Conservation (phyloP, 1,140 invertebrate species). For the Drosophila rufa region DNA sequence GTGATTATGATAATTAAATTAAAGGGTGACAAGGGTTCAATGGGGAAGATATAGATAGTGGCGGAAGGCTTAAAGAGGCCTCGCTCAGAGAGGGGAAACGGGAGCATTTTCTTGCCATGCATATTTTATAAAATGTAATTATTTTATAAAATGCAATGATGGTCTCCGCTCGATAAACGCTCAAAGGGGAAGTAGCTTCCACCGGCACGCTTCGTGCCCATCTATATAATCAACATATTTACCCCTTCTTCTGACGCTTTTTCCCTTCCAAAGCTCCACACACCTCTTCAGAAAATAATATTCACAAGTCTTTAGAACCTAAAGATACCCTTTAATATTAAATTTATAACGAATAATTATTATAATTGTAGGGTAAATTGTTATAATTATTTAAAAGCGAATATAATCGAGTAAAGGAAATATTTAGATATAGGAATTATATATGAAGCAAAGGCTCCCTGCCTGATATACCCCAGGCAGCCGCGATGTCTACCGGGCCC, state of each 20-base stretch:
- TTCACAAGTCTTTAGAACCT: not conserved
- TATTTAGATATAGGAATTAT: no score
- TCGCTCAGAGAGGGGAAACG: not conserved
- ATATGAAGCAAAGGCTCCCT: not conserved
- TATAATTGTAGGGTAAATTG: no score
- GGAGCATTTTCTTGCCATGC: conserved; percentile 3
- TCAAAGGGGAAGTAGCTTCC: conserved; percentile 24
- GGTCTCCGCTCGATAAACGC: conserved; percentile 14
- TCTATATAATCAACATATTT: not conserved
- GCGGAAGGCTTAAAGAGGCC: not conserved
- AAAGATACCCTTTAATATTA: not conserved
- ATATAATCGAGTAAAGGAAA: no score
- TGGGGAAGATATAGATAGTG: not conserved
- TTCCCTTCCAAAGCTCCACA: not conserved
- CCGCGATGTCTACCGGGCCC: conserved; percentile 5
- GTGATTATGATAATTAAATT: conserved; percentile 3
- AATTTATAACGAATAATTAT: not conserved
- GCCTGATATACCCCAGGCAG: conserved; percentile 1
- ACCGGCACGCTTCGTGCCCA: conserved; percentile 36
- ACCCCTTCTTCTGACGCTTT: conserved; percentile 13
- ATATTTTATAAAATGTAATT: conserved; percentile 17
- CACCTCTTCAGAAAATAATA: not conserved
- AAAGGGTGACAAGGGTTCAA: conserved; percentile 1
- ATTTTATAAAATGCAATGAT: conserved; percentile 11
- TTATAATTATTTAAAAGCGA: not conserved